Base-by-base conservation (phyloP, 2,113 vertebrate species). In the Empidonax traillii region DNA sequence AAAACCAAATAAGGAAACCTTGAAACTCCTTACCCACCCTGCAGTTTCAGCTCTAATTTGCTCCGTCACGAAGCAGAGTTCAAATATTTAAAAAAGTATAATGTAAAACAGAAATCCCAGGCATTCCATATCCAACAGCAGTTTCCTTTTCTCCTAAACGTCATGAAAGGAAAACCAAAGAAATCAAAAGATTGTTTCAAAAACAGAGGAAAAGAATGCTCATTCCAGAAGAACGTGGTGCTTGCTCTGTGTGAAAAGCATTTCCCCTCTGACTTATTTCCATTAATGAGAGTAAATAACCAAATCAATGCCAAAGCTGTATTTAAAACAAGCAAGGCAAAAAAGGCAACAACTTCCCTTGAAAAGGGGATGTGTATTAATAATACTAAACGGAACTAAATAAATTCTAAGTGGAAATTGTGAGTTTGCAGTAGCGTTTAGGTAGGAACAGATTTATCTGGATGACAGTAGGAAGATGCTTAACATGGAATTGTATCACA, bases 171-270 rank as follows among this genome's bases (percentile, higher is more conserved):
- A 94, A 95, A 96, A 79, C 55, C 68, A 86, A 91, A 87, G 85
- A 96, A 96, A 95, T 93, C 95, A 96, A 95, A 96, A 94, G 85
- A 72, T 81, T 84, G 56, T 94, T 96, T 96, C 65, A 68, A 93
- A 97, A 96, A 93, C 93, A 96, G 96, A 96, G 94, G 96, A 97
- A 96, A 96, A 90, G 87, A 95, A 94, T 17, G 88, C 5, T 94
- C 83, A 28, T 55, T 74, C 72, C 73, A 94, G 47, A 85, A 93
- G 89, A 96, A 90, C 62, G 51, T 72, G 76, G 85, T 88, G 87
- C 61, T 79, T 88, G 67, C 61, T 74, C 61, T 49, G 72, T 81
- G 94, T 68, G 83, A 92, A 94, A 95, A 96, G 92, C 87, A 92
- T 94, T 96, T 97, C 95, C 93, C 93, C 65, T 95, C 85, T 90